Evolutionary conservation across 2,888 invertebrate species (phyloP).

Genomic region (Euphydryas editha): DNA sequence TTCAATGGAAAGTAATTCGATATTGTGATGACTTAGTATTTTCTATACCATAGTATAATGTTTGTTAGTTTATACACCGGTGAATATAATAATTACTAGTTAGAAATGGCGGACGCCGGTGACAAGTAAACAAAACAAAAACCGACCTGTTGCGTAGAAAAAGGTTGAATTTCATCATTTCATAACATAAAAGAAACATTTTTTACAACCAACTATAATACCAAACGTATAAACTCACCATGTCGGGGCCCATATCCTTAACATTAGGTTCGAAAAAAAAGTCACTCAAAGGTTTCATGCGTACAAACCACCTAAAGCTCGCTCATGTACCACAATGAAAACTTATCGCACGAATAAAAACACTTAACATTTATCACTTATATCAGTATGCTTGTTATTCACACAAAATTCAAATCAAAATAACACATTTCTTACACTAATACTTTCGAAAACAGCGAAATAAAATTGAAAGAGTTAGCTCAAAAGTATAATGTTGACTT

Average conservation of each 20-base stretch:
- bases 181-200: conserved; percentile 73
- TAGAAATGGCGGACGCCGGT: conserved; percentile 85
- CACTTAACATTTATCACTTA: conserved; percentile 60
- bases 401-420: conserved; percentile 54
- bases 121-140: conserved; percentile 85
- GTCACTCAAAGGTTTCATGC: conserved; percentile 88
- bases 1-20: conserved; percentile 21
- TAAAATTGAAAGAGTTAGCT: conserved; percentile 69
- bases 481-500: conserved; percentile 80
- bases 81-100: conserved; percentile 69
- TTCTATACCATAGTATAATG: conserved; percentile 21
- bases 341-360: conserved; percentile 58
- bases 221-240: conserved; percentile 83
- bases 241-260: conserved; percentile 92
- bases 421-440: conserved; percentile 66
- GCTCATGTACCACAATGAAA: conserved; percentile 70
- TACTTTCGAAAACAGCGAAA: conserved; percentile 55
- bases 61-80: conserved; percentile 59
- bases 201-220: conserved; percentile 51
- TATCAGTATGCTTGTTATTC: conserved; percentile 49
- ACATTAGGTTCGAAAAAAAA: conserved; percentile 88
- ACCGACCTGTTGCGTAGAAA: conserved; percentile 84
- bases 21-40: conserved; percentile 25
- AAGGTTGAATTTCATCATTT: conserved; percentile 59
- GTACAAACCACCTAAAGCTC: conserved; percentile 77